These are phyloP conservation scores for Chaetura pelagica DNA, from an alignment of 2,113 vertebrate species.

Conservation along the genomic window DNA sequence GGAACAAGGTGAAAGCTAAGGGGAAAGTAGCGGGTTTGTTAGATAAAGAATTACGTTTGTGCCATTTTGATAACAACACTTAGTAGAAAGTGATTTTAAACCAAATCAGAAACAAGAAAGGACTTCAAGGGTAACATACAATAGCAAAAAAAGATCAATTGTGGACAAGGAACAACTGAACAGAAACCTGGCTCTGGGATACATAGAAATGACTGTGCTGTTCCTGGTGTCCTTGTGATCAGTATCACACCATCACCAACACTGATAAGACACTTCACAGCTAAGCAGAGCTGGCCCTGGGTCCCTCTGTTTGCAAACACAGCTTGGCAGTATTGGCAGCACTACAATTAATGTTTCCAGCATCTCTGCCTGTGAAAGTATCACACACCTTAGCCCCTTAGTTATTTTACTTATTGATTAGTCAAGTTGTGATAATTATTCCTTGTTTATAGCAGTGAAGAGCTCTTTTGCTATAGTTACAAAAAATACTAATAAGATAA, in stretches of 20 bases:
- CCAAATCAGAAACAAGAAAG: not conserved
- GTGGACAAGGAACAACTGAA: not conserved
- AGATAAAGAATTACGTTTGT: not conserved
- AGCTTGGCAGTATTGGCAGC: not conserved
- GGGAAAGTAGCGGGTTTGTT: not conserved
- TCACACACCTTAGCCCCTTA: not conserved
- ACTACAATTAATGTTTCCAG: not conserved
- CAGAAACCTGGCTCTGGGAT: not conserved
- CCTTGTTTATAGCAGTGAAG: not conserved
- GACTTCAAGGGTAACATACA: not conserved
- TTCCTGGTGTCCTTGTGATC: not conserved
- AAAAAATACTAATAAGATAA: not conserved
- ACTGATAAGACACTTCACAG: not conserved
- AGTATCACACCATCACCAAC: not conserved
- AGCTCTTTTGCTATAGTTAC: not conserved
- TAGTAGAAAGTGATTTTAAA: not conserved
- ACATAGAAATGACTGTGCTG: not conserved
- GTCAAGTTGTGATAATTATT: not conserved
- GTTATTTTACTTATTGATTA: not conserved
- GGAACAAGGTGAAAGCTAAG: not conserved
- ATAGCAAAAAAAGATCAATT: not conserved
- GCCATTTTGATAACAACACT: not conserved
- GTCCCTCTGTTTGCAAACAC: not conserved
- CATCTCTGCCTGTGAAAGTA: not conserved
- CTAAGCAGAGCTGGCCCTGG: not conserved